Base-by-base conservation (phyloP, 2,113 vertebrate genomes). In the Chaetodon trifascialis region DNA sequence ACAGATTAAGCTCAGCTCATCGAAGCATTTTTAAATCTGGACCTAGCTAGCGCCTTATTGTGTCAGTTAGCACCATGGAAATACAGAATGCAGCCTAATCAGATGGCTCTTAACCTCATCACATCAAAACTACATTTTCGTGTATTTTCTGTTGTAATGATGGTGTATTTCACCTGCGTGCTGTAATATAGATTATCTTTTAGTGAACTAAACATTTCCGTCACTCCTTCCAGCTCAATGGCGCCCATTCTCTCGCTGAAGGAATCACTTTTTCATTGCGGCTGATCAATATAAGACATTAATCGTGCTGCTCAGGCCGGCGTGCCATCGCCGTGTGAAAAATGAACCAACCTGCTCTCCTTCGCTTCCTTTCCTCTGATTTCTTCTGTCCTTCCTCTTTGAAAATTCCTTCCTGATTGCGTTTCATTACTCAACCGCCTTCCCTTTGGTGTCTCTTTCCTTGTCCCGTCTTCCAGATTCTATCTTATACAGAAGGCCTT, bases 401-500 rank as follows among this genome's bases (percentile, higher is more conserved):
- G n/a, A 11, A 25, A 25, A 63, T 63, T 25, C 71, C 12, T 74
- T 55, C 17, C 7, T 52, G 34, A n/a, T 36, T 44, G 9, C 9
- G 11, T 63, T 77, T 70, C 2, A 42, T 73, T 10, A 80, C 76
- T 10, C 51, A 44, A 47, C 9, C 23, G 7, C 8, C 0, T 25
- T 38, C 7, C 10, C 14, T 15, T 76, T 19, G 25, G 0, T 58
- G 23, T 76, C 3, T 51, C 0, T 67, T 44, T 51, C 59, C 38
- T 25, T 74, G 4, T 73, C 2, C 7, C 81, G 25, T 60, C 38
- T 54, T 70, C 11, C 90, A 99, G 98, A 97, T 99, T 88, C 90
- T 99, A 81, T 94, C 95, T 14, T 99, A 98, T 71, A 98, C 97
- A 0, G 98, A 99, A 83, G 97, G 98, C n/a, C 95, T 99, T 21